phyloP scores from a whole-genome alignment of 2,113 vertebrate species.

The Siphamia tubifer region DNA sequence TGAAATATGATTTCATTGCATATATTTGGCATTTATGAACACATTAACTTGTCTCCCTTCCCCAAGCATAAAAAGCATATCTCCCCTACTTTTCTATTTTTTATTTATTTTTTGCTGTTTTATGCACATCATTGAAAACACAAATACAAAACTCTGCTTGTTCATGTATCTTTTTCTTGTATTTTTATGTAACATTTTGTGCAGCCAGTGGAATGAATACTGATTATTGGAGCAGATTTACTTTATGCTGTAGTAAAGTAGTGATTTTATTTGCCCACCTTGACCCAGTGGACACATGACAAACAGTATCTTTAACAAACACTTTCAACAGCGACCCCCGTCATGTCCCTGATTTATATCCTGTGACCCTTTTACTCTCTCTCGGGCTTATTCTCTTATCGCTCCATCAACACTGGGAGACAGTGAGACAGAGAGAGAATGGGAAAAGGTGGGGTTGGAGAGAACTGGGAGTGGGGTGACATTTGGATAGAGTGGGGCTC shows the following conservation, averaged over 20 bases:
- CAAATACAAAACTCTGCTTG: no score
- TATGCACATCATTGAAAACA: no score
- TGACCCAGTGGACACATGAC: conserved; percentile 7
- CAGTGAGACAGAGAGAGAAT: neutral
- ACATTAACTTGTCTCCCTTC: no score
- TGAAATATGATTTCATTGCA: no score
- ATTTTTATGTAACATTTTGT: neutral
- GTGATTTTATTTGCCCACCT: neutral
- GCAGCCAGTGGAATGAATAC: neutral
- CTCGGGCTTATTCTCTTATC: conserved; percentile 5
- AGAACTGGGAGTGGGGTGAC: neutral
- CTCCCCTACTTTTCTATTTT: no score
- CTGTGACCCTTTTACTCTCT: conserved; percentile 32
- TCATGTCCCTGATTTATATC: neutral
- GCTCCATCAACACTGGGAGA: conserved; percentile 13
- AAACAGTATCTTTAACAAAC: neutral
- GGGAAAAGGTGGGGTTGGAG: neutral
- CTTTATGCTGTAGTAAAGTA: conserved; percentile 8
- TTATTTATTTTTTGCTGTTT: no score
- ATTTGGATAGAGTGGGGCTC: conserved; percentile 3
- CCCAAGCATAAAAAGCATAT: no score
- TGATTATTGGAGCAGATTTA: neutral
- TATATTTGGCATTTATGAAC: no score
- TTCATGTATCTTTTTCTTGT: no score
- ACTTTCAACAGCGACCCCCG: conserved; percentile 3